Base-by-base conservation (phyloP, 1,140 invertebrate genomes). In the Anoplophora glabripennis region DNA sequence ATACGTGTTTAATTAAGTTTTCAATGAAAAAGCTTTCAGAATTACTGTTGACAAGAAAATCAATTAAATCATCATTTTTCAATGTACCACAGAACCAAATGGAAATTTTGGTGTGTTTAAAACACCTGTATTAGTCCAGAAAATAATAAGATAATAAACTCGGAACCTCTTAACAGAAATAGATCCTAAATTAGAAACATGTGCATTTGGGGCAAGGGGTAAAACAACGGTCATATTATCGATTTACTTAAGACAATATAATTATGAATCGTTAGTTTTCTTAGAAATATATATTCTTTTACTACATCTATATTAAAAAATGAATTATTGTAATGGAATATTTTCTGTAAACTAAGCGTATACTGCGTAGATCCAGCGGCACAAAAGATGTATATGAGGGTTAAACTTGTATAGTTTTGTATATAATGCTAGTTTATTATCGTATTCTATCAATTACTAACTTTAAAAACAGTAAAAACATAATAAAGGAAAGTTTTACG, bases 141-240 rank as follows among this genome's bases (percentile, higher is more conserved):
- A 28, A 28, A 28, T 28, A 28, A 28, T 28, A 3, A 28, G 5
- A 28, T 28, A 5, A 28, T 28, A 28, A 28, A 28, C 21, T 28
- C 21, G 21, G 21, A 3, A 3, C 2, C 21, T 28, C 21, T 5
- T 28, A 28, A 28, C 21, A 28, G 21, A 28, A 28, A 28, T 28
- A 3, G 21, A 5, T 28, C 21, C 21, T 28, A 28, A 28, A 28
- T 46, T 10, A 28, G 55, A 58, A 68, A 63, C 66, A 68, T 68
- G 64, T 70, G 60, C 61, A 69, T 71, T 66, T 59, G 57, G 53
- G 55, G 57, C 57, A 65, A 61, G 64, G 62, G 62, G 63, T 61
- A 61, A 64, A 68, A 66, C 67, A 65, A 70, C 65, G 53, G 62
- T 58, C 64, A 60, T 67, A 69, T 73, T 73, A 73, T 73, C 67